These are phyloP conservation scores for Drymodes brunneopygia DNA, from an alignment of 2,113 vertebrate species.

Conservation along the genomic window DNA sequence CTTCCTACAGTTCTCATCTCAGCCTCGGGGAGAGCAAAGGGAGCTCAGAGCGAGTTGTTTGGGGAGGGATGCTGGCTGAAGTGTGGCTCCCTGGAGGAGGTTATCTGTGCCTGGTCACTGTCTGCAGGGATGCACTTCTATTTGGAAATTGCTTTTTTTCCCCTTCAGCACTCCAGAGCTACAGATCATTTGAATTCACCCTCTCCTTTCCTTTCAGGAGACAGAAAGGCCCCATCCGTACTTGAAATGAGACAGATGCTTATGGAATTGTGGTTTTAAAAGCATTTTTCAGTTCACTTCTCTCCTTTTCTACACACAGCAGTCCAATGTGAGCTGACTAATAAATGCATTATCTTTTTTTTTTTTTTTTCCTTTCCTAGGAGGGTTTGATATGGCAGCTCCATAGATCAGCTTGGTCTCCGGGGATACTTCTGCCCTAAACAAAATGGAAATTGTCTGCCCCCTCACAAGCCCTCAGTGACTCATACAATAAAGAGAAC, in stretches of 20 bases:
- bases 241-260: slow-evolving; percentile 67
- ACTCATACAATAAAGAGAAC: slow-evolving; percentile 60
- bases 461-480: slow-evolving; percentile 57
- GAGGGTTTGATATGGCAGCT: slow-evolving; percentile 56
- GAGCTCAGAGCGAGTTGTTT: background rate
- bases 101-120: slow-evolving; percentile 5
- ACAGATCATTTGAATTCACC: slow-evolving; percentile 58
- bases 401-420: slow-evolving; percentile 60
- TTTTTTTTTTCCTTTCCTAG: slow-evolving; percentile 26
- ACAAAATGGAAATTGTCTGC: slow-evolving; percentile 64
- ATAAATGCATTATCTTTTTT: slow-evolving; percentile 61
- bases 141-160: slow-evolving; percentile 19
- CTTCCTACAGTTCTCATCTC: background rate
- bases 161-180: slow-evolving; percentile 35
- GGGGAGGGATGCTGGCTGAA: background rate
- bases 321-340: slow-evolving; percentile 63
- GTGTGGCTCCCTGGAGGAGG: background rate
- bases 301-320: slow-evolving; percentile 49
- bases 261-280: slow-evolving; percentile 59
- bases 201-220: slow-evolving; percentile 45
- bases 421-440: slow-evolving; percentile 49
- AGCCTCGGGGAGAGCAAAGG: background rate
- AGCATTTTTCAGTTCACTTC: slow-evolving; percentile 66
- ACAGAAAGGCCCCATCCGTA: slow-evolving; percentile 53
- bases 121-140: slow-evolving; percentile 9